A percentile compares a stretch with the other conserved stretches of the same genome.
Evolutionary conservation across 2,113 vertebrate genomes (phyloP).

Genomic region (Hassar affinis): DNA sequence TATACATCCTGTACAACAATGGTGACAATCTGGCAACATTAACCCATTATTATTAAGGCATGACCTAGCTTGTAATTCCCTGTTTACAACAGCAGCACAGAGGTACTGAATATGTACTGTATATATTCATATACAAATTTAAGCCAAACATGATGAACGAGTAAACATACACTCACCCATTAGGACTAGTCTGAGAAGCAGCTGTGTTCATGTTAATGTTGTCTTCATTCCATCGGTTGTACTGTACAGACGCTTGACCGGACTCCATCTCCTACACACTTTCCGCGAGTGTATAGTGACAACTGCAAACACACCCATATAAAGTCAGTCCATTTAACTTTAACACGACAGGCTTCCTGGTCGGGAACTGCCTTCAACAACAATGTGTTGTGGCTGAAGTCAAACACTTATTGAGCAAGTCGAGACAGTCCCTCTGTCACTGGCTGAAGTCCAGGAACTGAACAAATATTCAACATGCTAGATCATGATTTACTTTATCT

Average conservation of each 20-base stretch:
- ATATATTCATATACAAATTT: not conserved
- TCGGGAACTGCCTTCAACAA: not conserved
- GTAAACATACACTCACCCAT: slow-evolving; percentile 68
- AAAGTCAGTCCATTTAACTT: not conserved
- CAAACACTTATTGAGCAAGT: slow-evolving; percentile 33
- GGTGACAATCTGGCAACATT: not conserved
- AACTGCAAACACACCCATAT: not conserved
- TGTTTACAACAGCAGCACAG: not conserved
- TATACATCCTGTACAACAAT: not conserved
- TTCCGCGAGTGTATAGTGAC: not conserved
- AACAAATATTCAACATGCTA: slow-evolving; percentile 25
- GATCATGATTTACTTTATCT: slow-evolving; percentile 15
- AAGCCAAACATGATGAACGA: not conserved
- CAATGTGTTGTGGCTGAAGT: slow-evolving; percentile 10
- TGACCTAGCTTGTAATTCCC: not conserved
- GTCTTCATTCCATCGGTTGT: slow-evolving; percentile 77
- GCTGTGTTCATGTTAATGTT: slow-evolving; percentile 70
- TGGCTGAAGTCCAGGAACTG: slow-evolving; percentile 40
- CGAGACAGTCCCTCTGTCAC: slow-evolving; percentile 1
- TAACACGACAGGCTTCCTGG: slow-evolving; percentile 17
- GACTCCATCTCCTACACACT: slow-evolving; percentile 67
- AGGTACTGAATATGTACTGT: not conserved
- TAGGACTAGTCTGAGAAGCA: slow-evolving; percentile 52
- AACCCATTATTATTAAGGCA: not conserved
- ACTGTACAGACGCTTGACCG: slow-evolving; percentile 65